phyloP scores from a whole-genome alignment of 2,797 vertebrate species.

The Tinamus major region DNA sequence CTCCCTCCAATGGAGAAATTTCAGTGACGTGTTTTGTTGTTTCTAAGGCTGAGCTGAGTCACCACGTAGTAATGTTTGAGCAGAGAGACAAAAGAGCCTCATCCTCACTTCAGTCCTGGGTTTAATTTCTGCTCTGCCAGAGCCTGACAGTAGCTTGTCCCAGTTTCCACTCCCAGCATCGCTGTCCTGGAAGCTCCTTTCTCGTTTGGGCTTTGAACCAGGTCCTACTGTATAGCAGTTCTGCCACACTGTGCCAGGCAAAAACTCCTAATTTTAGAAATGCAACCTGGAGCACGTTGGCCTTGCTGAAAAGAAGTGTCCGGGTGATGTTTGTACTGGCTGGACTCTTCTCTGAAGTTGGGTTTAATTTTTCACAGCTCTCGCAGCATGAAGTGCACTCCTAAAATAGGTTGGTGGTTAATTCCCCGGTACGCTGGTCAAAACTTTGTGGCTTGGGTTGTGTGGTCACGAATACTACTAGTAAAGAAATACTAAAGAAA shows the following conservation, averaged over 20 bases:
- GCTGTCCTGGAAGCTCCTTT: background rate
- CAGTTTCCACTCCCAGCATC: accelerated
- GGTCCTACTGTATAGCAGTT: background rate
- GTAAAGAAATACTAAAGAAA: background rate
- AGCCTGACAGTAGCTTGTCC: accelerated
- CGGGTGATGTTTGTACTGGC: accelerated
- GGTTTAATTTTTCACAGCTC: background rate
- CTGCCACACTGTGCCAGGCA: accelerated
- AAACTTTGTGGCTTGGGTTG: background rate
- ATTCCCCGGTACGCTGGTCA: background rate
- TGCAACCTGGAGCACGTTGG: background rate
- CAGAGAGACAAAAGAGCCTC: background rate
- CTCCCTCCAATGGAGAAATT: background rate
- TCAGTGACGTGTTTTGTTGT: background rate
- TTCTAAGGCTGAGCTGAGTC: background rate
- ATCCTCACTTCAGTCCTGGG: background rate
- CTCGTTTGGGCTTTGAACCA: background rate
- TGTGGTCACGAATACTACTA: background rate
- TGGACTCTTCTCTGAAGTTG: background rate
- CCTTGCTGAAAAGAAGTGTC: background rate
- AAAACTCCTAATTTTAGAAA: background rate
- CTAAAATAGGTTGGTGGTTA: background rate
- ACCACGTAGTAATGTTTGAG: background rate
- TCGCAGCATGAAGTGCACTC: background rate
- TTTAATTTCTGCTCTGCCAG: accelerated